Evolutionary conservation across 2,113 vertebrate species (phyloP), one percentile per base, ranked within the genome.

Genomic region (Poeciliopsis prolifica): DNA sequence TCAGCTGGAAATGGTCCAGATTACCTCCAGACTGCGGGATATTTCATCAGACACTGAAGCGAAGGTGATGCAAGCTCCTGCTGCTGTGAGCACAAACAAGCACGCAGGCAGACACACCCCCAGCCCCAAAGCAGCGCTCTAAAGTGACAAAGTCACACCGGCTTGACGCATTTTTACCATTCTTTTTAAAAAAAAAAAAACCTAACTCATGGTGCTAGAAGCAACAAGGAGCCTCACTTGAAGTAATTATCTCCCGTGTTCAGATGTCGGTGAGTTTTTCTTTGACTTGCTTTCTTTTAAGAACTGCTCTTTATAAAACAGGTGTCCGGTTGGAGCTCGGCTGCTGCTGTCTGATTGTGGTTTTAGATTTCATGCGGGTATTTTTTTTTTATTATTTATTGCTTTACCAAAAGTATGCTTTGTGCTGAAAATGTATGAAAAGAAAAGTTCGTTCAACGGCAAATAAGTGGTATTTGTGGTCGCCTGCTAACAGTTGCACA

Each of bases 51-150:
- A 87, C 81, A 4, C 24, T 73, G 61, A 76, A 29, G 67, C 10
- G 77, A 17, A 85, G 77, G 86, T 92, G 92, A 93, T 64, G 92
- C 89, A 93, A 93, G 83, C 89, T 42, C 40, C 26, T 0, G 63
- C 67, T 5, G 61, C 17, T 2, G 69, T 78, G 89, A 54, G 65
- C 89, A 80, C 72, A 83, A 86, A 86, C 85, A 86, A 66, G 72
- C 85, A 86, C 83, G 35, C 35, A 33, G 31, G 31, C 31, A 33
- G 31, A 11, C 35, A 35, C 68, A 40, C 75, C 65, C 60, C 19
- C 0, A 10, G n/a, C 5, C 33, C 35, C 22, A 14, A 31, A 44
- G 17, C 76, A 3, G 31, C 26, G 29, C 60, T 70, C 4, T 22
- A 31, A 48, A 71, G 66, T 73, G 28, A 42, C 8, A 13, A 13